Evolutionary conservation across 2,888 invertebrate species (phyloP).

Genomic region (Eupeodes luniger): DNA sequence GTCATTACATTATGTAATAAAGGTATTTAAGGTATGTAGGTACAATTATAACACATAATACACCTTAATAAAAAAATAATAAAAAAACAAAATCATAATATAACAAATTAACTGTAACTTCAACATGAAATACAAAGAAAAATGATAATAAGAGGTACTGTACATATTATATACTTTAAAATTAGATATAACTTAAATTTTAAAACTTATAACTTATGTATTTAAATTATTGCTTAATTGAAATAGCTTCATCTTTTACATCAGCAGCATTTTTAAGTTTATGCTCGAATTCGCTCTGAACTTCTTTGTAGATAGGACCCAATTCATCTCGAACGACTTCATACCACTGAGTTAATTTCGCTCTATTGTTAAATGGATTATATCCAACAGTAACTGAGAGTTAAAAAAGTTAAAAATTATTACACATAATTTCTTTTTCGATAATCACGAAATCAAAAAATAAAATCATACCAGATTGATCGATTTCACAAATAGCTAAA

Average conservation of each 20-base stretch:
- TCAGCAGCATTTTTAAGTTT: constrained; percentile 78
- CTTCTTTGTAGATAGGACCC: constrained; percentile 88
- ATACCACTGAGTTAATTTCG: constrained; percentile 87
- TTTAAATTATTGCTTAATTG: constrained; percentile 79
- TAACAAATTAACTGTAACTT: constrained; percentile 52
- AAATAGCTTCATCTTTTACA: constrained; percentile 79
- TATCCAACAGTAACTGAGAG: constrained; percentile 87
- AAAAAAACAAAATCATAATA: constrained; percentile 35
- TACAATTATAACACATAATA: background rate
- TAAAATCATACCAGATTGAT: constrained; percentile 88
- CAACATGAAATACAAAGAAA: constrained; percentile 15
- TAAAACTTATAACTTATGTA: constrained; percentile 19
- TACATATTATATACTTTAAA: background rate
- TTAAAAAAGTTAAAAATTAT: background rate
- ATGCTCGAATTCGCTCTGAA: constrained; percentile 82
- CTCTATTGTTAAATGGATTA: constrained; percentile 86
- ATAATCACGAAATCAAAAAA: background rate
- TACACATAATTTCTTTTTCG: background rate
- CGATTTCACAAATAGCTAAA: constrained; percentile 90
- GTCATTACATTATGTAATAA: background rate
- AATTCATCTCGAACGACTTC: constrained; percentile 86
- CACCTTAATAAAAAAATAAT: background rate
- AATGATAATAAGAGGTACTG: constrained; percentile 3
- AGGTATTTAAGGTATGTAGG: background rate
- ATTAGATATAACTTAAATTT: background rate